Conservation (phyloP, 1,140 invertebrate genomes). For the Euschistus heros region DNA sequence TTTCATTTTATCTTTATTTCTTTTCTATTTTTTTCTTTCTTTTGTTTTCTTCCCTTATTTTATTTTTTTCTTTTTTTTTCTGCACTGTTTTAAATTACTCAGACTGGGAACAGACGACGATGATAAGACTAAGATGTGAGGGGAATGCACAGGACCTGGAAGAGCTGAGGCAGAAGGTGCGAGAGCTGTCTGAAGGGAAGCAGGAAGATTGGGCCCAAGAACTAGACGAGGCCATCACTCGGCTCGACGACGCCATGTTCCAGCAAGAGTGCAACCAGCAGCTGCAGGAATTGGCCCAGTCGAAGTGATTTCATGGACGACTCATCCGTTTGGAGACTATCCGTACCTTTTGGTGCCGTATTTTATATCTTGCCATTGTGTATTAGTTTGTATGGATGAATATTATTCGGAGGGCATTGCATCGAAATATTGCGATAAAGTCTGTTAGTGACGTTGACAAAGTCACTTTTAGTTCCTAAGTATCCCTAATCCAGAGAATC, state of each 20-base stretch:
- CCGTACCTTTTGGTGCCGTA: too few relatives aligned
- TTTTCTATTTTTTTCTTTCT: too few relatives aligned
- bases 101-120: not conserved
- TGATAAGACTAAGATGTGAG: not conserved
- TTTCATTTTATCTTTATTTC: too few relatives aligned
- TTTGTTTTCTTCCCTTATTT: not conserved
- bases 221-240: slow-evolving; percentile 30
- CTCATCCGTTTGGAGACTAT: too few relatives aligned
- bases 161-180: slow-evolving; percentile 30
- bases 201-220: slow-evolving; percentile 31
- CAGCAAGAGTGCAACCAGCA: slow-evolving; percentile 30
- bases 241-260: slow-evolving; percentile 31
- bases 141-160: slow-evolving; percentile 30
- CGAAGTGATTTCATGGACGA: too few relatives aligned
- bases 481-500: too few relatives aligned
- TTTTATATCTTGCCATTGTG: too few relatives aligned
- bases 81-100: not conserved
- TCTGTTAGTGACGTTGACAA: too few relatives aligned
- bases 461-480: too few relatives aligned
- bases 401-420: too few relatives aligned
- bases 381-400: too few relatives aligned
- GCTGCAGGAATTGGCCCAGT: slow-evolving; percentile 18
- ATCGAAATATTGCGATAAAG: too few relatives aligned
- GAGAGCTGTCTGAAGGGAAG: slow-evolving; percentile 30
- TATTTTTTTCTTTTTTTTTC: not conserved